phyloP scores from a whole-genome alignment of 2,113 vertebrate species.

The Australoheros scitulus region DNA sequence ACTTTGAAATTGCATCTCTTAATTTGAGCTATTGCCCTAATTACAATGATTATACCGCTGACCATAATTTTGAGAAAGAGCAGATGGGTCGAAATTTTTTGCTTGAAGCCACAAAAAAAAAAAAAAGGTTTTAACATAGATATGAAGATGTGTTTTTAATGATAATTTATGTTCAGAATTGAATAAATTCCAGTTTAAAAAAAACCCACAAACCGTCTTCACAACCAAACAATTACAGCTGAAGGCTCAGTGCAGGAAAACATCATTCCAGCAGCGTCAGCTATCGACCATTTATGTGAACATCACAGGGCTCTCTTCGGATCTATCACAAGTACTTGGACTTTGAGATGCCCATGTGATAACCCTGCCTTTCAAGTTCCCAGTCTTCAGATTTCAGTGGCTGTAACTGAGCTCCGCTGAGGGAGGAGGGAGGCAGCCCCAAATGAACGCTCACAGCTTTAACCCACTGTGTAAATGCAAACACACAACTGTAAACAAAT shows the following conservation, averaged over 20 bases:
- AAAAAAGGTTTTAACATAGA: constrained; percentile 1
- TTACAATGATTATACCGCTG: constrained; percentile 46
- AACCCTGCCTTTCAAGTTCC: constrained; percentile 61
- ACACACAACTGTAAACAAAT: not conserved
- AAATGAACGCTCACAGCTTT: constrained; percentile 5
- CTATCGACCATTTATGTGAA: constrained; percentile 29
- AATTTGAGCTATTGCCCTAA: constrained; percentile 34
- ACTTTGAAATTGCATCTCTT: constrained; percentile 24
- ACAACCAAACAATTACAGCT: constrained; percentile 21
- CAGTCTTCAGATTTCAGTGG: constrained; percentile 59
- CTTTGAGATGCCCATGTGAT: constrained; percentile 69
- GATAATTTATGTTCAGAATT: constrained; percentile 24
- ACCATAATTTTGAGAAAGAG: constrained; percentile 20
- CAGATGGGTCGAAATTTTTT: constrained; percentile 14
- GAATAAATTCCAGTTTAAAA: constrained; percentile 28
- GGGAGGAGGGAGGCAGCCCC: constrained; percentile 14
- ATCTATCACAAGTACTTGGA: constrained; percentile 40
- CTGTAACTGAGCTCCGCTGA: constrained; percentile 52
- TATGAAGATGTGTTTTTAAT: constrained; percentile 19
- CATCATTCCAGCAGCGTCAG: constrained; percentile 4
- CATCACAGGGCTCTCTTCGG: constrained; percentile 44
- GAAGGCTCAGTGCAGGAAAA: constrained; percentile 1
- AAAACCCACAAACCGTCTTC: not conserved
- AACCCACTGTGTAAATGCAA: constrained; percentile 19
- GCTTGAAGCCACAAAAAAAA: constrained; percentile 8